Evolutionary conservation across 2,113 vertebrate genomes (phyloP), one percentile per base, ranked within the genome.

Genomic region (Thamnophis sirtalis): DNA sequence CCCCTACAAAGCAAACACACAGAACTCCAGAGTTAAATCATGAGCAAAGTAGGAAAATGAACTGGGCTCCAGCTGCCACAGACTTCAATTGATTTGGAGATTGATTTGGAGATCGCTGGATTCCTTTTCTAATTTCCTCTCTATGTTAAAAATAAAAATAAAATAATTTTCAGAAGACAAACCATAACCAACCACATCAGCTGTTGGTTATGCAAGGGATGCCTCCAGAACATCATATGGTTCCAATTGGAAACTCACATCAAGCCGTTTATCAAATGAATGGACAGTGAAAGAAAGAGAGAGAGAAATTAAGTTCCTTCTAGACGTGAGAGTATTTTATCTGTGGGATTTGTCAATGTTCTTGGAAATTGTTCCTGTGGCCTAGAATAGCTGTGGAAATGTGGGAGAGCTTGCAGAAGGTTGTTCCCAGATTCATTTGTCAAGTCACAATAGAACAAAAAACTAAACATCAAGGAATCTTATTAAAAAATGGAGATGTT

Each of bases 141-240:
- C 63, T 55, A 86, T 73, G 4, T 60, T 93, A 24, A 85, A 73
- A 73, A 80, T 93, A 24, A 85, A 51, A 73, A 80, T 38, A 93
- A 93, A 56, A 87, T 87, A n/a, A 53, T 91, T 95, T 94, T 89
- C 89, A 92, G 60, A 94, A 90, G 38, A 87, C 92, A 92, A 95
- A 94, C 88, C 88, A 93, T 93, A 9, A 43, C 84, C 84, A 1
- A 92, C 92, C 90, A 89, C 87, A 94, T 92, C 92, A 94, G 93
- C 90, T 94, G 89, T 84, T 19, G 10, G 48, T 92, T 95, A 95
- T 0, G 0, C 89, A 92, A 93, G 86, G 73, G 92, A 92, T 53
- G 92, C 19, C 3, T 92, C 84, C 91, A 92, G 85, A 95, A 38
- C n/a, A 0, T 73, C 80, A 48, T 58, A 80, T 0, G 0, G 28